These are phyloP conservation scores for Chelonus insularis DNA, from an alignment of 1,140 invertebrate genomes.

Conservation along the genomic window DNA sequence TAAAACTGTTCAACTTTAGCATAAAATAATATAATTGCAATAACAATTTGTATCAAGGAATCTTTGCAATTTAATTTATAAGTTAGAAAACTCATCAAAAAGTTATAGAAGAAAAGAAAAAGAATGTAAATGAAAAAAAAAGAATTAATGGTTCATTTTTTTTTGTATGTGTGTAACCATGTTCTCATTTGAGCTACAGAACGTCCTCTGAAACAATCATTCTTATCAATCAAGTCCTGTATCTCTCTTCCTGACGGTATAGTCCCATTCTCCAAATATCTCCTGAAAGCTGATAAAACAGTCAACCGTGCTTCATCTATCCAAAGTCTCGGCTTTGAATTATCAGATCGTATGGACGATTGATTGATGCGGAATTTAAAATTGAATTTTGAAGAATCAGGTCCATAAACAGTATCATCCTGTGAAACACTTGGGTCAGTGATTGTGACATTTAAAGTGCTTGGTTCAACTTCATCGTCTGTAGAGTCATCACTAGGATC, in stretches of 20 bases:
- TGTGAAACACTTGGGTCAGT: neutral
- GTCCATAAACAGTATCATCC: no score
- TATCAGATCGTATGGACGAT: neutral
- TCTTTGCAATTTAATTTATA: no score
- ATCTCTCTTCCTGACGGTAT: conserved; percentile 1
- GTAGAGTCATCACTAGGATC: neutral
- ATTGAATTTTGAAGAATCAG: no score
- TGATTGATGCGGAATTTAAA: neutral
- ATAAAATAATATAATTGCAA: no score
- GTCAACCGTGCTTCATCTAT: neutral
- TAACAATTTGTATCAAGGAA: no score
- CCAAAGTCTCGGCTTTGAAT: neutral
- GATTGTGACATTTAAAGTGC: neutral
- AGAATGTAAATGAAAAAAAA: no score
- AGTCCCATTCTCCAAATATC: neutral
- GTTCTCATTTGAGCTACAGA: neutral
- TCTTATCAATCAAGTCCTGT: neutral
- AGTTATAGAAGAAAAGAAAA: no score
- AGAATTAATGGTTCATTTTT: neutral
- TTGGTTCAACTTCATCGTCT: neutral
- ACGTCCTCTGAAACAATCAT: conserved; percentile 3
- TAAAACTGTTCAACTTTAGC: no score
- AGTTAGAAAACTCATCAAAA: no score
- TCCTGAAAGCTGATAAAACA: neutral
- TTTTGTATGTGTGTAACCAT: conserved; percentile 6